Conservation (phyloP, 2,113 vertebrate species). For the Chamaetylas fuelleborni region DNA sequence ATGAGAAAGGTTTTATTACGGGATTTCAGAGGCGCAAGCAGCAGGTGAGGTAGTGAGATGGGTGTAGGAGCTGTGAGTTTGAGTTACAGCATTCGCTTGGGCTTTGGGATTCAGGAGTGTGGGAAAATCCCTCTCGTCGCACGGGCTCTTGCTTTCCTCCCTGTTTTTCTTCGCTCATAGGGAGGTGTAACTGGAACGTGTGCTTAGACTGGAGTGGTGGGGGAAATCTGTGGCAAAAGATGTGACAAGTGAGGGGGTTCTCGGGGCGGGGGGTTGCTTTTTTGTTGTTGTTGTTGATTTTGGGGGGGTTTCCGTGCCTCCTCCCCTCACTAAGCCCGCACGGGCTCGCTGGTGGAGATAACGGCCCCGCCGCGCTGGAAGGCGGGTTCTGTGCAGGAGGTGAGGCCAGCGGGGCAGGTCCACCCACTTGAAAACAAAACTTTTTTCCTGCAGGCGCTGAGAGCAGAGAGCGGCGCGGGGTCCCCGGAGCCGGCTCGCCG, state of each 20-base stretch:
- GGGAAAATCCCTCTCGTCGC: neutral
- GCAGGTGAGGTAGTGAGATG: fast-evolving
- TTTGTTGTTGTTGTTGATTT: neutral
- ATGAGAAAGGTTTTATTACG: conserved; percentile 6
- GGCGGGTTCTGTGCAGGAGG: conserved; percentile 78
- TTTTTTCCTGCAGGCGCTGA: conserved; percentile 58
- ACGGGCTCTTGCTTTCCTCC: neutral
- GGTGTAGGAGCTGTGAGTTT: neutral
- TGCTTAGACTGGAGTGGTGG: neutral
- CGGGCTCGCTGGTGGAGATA: neutral
- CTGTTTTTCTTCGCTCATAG: neutral
- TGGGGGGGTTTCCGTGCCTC: neutral
- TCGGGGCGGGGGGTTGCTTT: neutral
- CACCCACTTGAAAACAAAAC: conserved; percentile 79
- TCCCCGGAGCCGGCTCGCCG: neutral
- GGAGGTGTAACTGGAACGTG: conserved; percentile 25
- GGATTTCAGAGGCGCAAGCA: fast-evolving
- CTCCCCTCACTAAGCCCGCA: neutral
- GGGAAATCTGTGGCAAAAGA: neutral
- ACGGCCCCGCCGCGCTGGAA: conserved; percentile 59
- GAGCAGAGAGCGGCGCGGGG: conserved; percentile 49
- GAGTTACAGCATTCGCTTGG: fast-evolving
- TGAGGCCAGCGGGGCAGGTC: conserved; percentile 71
- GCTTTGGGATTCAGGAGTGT: neutral
- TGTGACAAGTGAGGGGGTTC: neutral